These are phyloP conservation scores for Charaxes varanes DNA, from an alignment of 1,140 invertebrate species.

Conservation along the genomic window DNA sequence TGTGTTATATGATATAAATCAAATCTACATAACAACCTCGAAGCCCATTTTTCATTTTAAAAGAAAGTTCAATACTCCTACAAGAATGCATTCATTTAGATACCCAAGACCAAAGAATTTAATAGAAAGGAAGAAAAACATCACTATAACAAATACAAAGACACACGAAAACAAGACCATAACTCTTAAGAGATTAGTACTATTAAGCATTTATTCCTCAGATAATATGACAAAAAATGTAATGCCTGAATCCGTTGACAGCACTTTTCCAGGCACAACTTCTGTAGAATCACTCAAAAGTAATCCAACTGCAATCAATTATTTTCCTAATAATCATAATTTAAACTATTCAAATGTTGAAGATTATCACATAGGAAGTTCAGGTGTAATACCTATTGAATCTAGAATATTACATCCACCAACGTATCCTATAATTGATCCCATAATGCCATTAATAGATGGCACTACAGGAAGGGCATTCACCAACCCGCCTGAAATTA, in stretches of 20 bases:
- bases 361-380: constrained; percentile 57
- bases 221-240: not conserved
- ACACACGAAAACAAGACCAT: constrained; percentile 4
- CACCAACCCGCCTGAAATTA: constrained; percentile 43
- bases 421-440: constrained; percentile 27
- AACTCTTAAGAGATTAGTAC: not conserved
- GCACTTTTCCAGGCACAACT: too few relatives aligned
- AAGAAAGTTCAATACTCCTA: constrained; percentile 36
- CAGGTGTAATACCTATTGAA: constrained; percentile 47
- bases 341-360: constrained; percentile 37
- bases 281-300: too few relatives aligned
- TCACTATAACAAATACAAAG: not conserved
- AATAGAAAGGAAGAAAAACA: constrained; percentile 1
- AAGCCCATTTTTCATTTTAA: constrained; percentile 44
- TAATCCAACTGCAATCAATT: constrained; percentile 1
- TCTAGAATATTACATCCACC: constrained; percentile 18
- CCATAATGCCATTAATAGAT: constrained; percentile 27
- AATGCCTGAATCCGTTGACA: too few relatives aligned
- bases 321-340: constrained; percentile 14
- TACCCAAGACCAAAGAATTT: constrained; percentile 20
- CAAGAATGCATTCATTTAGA: constrained; percentile 23
- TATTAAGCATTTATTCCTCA: not conserved
- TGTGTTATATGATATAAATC: constrained; percentile 22
- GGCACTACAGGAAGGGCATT: constrained; percentile 14
- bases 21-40: constrained; percentile 52